Evolutionary conservation across 2,888 invertebrate species (phyloP).

Genomic region (Calliphora vomitoria): DNA sequence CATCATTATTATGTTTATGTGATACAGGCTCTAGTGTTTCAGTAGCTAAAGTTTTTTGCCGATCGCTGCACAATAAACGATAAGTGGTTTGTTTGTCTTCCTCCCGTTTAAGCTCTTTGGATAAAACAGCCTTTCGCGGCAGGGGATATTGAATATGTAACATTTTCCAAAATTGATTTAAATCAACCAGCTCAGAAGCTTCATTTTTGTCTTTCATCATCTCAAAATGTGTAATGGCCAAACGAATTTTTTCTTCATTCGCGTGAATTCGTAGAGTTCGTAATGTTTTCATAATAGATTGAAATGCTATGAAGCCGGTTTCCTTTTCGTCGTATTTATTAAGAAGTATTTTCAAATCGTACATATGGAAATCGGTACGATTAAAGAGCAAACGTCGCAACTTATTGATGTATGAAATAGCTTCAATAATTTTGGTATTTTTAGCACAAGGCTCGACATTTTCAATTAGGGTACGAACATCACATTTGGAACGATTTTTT

Average conservation of each 20-base stretch:
- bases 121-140: constrained; percentile 75
- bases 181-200: constrained; percentile 76
- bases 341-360: constrained; percentile 76
- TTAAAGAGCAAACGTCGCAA: constrained; percentile 77
- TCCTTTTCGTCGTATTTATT: constrained; percentile 75
- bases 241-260: constrained; percentile 76
- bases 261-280: constrained; percentile 74
- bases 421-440: constrained; percentile 72
- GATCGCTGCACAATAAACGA: constrained; percentile 78
- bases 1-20: constrained; percentile 56
- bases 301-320: constrained; percentile 75
- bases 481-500: constrained; percentile 61
- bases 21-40: background rate
- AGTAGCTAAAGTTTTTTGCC: constrained; percentile 67
- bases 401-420: constrained; percentile 77
- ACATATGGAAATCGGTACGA: constrained; percentile 76
- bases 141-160: constrained; percentile 77
- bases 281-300: constrained; percentile 75
- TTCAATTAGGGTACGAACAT: constrained; percentile 77
- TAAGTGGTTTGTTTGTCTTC: constrained; percentile 80
- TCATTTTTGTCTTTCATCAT: constrained; percentile 76
- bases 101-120: constrained; percentile 69
- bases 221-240: constrained; percentile 75
- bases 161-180: constrained; percentile 77
- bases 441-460: constrained; percentile 75